These are phyloP conservation scores for Pionites leucogaster DNA, from an alignment of 2,113 vertebrate genomes.

Conservation along the genomic window DNA sequence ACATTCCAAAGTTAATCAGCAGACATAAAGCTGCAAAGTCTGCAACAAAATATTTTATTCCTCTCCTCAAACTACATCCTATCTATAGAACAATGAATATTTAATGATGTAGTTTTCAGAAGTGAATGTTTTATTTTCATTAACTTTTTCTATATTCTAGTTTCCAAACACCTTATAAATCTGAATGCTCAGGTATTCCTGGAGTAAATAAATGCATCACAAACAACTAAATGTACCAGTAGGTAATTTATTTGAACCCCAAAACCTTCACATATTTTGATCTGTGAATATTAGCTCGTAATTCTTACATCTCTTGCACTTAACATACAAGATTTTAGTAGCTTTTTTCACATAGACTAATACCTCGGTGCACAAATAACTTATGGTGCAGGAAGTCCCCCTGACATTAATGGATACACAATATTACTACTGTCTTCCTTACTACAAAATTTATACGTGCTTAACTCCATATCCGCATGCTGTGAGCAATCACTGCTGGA, in stretches of 20 bases:
- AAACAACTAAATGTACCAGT: neutral
- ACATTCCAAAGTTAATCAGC: neutral
- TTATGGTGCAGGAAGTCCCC: neutral
- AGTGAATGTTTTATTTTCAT: neutral
- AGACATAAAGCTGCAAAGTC: neutral
- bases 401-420: neutral
- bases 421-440: neutral
- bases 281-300: neutral
- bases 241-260: neutral
- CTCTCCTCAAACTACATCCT: neutral
- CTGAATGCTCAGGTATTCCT: neutral
- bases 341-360: neutral
- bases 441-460: neutral
- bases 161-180: neutral
- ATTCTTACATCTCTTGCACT: neutral
- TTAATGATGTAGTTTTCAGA: conserved; percentile 7
- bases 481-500: neutral
- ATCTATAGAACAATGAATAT: conserved; percentile 12
- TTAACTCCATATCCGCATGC: neutral
- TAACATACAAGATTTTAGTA: neutral
- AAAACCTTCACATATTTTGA: neutral
- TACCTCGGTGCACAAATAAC: neutral
- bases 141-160: neutral
- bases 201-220: neutral
- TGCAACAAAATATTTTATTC: neutral